A percentile compares a stretch with the other conserved stretches of the same genome.
Evolutionary conservation across 2,113 vertebrate genomes (phyloP).

Genomic region (Craseonycteris thonglongyai): DNA sequence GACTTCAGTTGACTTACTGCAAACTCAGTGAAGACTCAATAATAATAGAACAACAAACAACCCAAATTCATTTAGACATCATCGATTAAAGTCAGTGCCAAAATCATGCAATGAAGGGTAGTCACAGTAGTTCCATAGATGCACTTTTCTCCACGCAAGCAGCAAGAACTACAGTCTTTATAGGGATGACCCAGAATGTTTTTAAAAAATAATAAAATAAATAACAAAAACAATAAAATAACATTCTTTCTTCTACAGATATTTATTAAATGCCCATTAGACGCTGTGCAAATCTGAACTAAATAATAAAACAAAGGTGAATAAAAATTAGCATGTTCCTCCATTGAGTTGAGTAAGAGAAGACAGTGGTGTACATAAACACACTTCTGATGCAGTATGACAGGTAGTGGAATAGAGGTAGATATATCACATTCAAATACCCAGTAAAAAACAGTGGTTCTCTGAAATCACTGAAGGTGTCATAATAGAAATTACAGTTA

Average conservation of each 20-base stretch:
- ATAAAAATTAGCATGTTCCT: not conserved
- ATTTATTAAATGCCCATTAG: not conserved
- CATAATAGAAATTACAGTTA: not conserved
- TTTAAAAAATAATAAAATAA: not conserved
- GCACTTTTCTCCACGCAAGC: not conserved
- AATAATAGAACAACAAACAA: not conserved
- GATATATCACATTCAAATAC: rapidly evolving
- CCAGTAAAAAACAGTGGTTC: not conserved
- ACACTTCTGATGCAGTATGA: not conserved
- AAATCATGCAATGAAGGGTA: not conserved
- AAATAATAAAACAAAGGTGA: not conserved
- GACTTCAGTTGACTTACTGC: not conserved
- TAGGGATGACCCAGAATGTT: not conserved
- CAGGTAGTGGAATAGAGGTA: not conserved
- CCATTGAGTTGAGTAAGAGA: not conserved
- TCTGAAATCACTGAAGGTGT: not conserved
- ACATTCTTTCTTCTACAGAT: not conserved
- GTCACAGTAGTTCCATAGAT: not conserved
- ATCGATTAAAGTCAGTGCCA: not conserved
- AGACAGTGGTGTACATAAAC: not conserved
- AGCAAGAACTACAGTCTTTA: not conserved
- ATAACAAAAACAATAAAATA: not conserved
- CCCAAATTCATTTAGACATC: not conserved
- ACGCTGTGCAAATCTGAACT: not conserved
- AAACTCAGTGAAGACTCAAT: not conserved